phyloP scores from a whole-genome alignment of 1,140 invertebrate species.

The Drosophila murphyi region DNA sequence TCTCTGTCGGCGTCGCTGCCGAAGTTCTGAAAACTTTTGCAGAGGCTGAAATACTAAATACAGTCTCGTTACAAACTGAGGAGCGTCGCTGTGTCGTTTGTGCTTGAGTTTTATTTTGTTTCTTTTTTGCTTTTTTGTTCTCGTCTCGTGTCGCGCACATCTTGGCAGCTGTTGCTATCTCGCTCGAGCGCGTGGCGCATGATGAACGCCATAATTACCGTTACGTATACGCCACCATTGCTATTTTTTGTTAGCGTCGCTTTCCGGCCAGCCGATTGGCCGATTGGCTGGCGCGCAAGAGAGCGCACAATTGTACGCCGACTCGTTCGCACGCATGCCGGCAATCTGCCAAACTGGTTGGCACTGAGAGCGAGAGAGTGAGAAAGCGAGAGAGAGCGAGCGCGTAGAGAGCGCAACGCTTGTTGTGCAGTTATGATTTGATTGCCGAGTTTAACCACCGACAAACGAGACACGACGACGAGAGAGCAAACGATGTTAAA shows the following conservation, averaged over 20 bases:
- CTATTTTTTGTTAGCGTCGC: constrained; percentile 69
- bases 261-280: constrained; percentile 66
- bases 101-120: constrained; percentile 25
- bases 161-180: constrained; percentile 45
- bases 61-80: constrained; percentile 83
- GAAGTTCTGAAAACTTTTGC: constrained; percentile 79
- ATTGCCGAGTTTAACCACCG: constrained; percentile 81
- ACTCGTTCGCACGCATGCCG: constrained; percentile 17
- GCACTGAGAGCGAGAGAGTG: constrained; percentile 11
- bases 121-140: constrained; percentile 2
- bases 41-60: constrained; percentile 81
- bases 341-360: constrained; percentile 54
- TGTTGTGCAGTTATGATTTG: constrained; percentile 79
- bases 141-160: constrained; percentile 8
- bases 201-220: constrained; percentile 84
- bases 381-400: not conserved
- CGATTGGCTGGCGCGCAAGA: constrained; percentile 62
- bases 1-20: constrained; percentile 40
- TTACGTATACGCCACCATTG: constrained; percentile 84
- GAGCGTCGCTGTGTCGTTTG: constrained; percentile 49
- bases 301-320: constrained; percentile 25
- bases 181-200: constrained; percentile 53
- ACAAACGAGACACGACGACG: constrained; percentile 75
- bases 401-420: constrained; percentile 36
- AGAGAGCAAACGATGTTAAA: constrained; percentile 63